A percentile compares a stretch with the other conserved stretches of the same genome.
These are phyloP conservation scores for Brevimyrus niger DNA, from an alignment of 2,113 vertebrate species.

Conservation along the genomic window DNA sequence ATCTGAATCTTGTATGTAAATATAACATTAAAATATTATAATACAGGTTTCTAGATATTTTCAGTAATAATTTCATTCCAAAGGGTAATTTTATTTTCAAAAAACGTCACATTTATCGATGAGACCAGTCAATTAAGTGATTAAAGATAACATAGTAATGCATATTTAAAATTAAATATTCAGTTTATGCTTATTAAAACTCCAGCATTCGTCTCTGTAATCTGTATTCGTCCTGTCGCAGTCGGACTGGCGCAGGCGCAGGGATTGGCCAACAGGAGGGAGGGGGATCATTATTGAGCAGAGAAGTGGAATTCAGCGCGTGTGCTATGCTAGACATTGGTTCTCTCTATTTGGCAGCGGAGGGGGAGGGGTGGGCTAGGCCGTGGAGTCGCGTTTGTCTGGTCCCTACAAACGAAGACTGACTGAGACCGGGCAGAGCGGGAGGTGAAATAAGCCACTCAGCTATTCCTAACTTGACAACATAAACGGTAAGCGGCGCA, in stretches of 20 bases:
- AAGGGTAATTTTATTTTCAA: neutral
- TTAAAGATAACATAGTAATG: neutral
- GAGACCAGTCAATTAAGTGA: neutral
- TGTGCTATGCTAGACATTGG: neutral
- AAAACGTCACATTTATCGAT: neutral
- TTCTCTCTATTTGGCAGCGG: slow-evolving; percentile 38
- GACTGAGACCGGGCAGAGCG: slow-evolving; percentile 32
- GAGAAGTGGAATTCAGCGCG: slow-evolving; percentile 42
- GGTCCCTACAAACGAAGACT: slow-evolving; percentile 40
- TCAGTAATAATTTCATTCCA: neutral
- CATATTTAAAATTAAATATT: neutral
- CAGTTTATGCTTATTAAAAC: neutral
- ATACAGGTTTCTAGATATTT: neutral
- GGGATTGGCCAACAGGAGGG: slow-evolving; percentile 31
- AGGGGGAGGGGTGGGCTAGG: slow-evolving; percentile 41
- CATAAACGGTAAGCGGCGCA: slow-evolving; percentile 37
- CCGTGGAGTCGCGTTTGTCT: slow-evolving; percentile 41
- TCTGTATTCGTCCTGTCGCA: slow-evolving; percentile 33
- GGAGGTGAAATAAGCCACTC: slow-evolving; percentile 32
- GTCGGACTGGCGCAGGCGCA: slow-evolving; percentile 30
- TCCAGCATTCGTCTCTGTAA: neutral
- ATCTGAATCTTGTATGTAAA: neutral
- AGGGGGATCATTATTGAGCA: slow-evolving; percentile 58
- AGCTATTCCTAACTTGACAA: slow-evolving; percentile 23
- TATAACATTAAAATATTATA: neutral